Conservation (phyloP, 2,113 vertebrate species). For the Chiloscyllium plagiosum region DNA sequence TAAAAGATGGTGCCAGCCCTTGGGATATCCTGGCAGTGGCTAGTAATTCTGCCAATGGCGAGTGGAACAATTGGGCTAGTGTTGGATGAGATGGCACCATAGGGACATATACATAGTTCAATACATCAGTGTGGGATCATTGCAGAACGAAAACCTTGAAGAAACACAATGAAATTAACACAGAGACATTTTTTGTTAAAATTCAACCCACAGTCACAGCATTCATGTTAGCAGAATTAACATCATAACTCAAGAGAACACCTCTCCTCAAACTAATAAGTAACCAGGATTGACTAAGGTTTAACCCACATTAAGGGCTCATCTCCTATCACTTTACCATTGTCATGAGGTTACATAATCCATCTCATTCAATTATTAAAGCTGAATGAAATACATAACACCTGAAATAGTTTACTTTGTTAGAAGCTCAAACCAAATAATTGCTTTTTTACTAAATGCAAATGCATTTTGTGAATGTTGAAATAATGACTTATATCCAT, state of each 20-base stretch:
- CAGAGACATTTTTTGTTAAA: too few species aligned
- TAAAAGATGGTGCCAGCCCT: too few species aligned
- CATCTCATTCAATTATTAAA: background rate
- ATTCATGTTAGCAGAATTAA: too few species aligned
- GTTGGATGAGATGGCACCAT: too few species aligned
- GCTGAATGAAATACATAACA: background rate
- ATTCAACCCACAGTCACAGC: too few species aligned
- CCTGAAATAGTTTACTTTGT: background rate
- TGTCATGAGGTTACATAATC: background rate
- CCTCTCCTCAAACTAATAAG: background rate
- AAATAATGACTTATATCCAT: background rate
- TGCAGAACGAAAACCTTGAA: too few species aligned
- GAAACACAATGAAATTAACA: too few species aligned
- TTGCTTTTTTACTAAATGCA: background rate
- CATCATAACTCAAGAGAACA: background rate
- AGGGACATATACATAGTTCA: too few species aligned
- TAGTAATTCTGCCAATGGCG: too few species aligned
- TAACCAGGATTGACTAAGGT: background rate
- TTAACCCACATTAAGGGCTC: background rate
- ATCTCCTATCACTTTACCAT: background rate
- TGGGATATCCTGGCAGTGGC: too few species aligned
- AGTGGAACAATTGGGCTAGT: too few species aligned
- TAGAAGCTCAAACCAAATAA: background rate
- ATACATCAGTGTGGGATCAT: too few species aligned
- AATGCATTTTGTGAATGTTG: background rate